These are phyloP conservation scores for Caenorhabditis remanei DNA, from an alignment of 1,140 invertebrate species.

Conservation along the genomic window DNA sequence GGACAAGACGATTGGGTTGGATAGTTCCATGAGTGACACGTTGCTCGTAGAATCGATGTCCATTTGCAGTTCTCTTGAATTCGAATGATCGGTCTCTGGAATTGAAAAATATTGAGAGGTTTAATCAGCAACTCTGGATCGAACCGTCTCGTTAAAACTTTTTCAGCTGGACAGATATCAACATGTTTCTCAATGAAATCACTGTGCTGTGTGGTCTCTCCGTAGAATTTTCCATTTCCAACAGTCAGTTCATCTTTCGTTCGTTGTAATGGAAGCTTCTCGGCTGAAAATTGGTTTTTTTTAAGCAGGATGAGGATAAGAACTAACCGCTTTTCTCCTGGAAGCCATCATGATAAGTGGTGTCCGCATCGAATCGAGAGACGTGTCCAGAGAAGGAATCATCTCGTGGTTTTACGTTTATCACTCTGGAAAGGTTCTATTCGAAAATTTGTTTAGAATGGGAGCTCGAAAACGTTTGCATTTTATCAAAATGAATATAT, in stretches of 20 bases:
- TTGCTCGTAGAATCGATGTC: constrained; percentile 58
- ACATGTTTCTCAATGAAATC: constrained; percentile 58
- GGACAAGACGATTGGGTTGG: constrained; percentile 43
- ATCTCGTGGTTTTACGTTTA: constrained; percentile 36
- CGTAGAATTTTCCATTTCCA: constrained; percentile 27
- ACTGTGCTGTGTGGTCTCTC: constrained; percentile 57
- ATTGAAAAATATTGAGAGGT: background rate
- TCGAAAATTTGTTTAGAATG: background rate
- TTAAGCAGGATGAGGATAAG: background rate
- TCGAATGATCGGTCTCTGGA: constrained; percentile 59
- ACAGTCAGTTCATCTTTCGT: constrained; percentile 38
- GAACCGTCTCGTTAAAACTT: constrained; percentile 59
- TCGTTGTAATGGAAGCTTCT: constrained; percentile 1
- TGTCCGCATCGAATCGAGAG: constrained; percentile 33
- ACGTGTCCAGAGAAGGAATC: constrained; percentile 27
- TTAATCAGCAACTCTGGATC: background rate
- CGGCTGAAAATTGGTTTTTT: constrained; percentile 8
- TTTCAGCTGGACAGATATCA: constrained; percentile 62
- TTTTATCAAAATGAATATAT: too few relatives aligned
- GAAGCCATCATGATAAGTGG: constrained; percentile 52
- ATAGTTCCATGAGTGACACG: constrained; percentile 48
- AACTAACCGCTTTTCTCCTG: constrained; percentile 8
- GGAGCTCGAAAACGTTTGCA: too few relatives aligned
- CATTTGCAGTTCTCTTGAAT: constrained; percentile 41
- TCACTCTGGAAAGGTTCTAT: constrained; percentile 4